Evolutionary conservation across 1,140 invertebrate genomes (phyloP).

Genomic region (Heliconius nattereri): DNA sequence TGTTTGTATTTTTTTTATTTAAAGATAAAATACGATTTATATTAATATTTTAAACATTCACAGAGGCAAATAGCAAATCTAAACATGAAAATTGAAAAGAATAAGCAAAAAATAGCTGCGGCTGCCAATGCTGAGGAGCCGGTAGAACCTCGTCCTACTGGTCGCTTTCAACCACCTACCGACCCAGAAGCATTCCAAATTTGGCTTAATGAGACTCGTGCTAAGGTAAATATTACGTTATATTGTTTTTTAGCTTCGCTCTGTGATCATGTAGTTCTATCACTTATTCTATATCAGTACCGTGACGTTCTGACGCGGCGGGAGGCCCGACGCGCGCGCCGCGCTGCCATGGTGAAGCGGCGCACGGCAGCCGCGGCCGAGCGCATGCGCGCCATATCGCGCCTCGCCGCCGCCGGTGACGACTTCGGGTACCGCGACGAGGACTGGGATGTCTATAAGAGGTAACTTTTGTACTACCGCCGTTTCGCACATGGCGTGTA

Average conservation of each 20-base stretch:
- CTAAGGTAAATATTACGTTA: conserved; percentile 79
- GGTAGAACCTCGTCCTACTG: conserved; percentile 54
- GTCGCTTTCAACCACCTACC: conserved; percentile 75
- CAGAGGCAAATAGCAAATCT: conserved; percentile 89
- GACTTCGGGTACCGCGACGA: conserved; percentile 96
- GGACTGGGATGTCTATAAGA: conserved; percentile 98
- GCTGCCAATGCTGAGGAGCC: conserved; percentile 85
- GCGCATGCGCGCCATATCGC: conserved; percentile 95
- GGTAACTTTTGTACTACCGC: conserved; percentile 34
- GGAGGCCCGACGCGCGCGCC: conserved; percentile 87
- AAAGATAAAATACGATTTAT: not conserved
- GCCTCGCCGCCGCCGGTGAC: conserved; percentile 91
- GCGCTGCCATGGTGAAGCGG: conserved; percentile 93
- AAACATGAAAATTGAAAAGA: conserved; percentile 89
- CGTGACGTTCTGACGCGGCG: conserved; percentile 59
- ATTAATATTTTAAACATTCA: conserved; percentile 56
- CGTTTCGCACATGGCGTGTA: no score
- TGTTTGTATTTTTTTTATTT: no score
- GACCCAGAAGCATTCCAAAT: conserved; percentile 85
- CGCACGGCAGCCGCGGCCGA: conserved; percentile 95
- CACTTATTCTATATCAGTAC: conserved; percentile 49
- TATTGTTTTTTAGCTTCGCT: not conserved
- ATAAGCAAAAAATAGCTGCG: conserved; percentile 88
- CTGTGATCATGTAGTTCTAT: not conserved
- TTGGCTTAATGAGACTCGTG: conserved; percentile 86